Base-by-base conservation (phyloP, 2,797 vertebrate genomes). In the Amblyopsis hoosieri region DNA sequence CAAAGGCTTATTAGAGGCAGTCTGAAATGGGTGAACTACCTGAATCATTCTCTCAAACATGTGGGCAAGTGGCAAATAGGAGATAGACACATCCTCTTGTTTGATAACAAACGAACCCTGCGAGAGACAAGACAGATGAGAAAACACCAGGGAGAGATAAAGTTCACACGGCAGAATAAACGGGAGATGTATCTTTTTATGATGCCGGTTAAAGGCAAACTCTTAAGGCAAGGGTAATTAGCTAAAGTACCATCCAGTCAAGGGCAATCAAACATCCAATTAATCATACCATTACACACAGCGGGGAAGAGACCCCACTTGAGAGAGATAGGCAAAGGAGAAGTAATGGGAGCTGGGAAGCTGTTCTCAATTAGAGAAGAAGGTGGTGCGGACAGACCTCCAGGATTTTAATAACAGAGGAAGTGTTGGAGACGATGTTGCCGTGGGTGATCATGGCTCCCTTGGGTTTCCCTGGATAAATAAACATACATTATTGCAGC, bases 401-500 rank as follows among this genome's bases (percentile, higher is more conserved):
- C 81, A 93, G 88, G 87, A 94, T 93, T 89, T 93, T 94, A 86
- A 93, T 93, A 84, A 93, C 92, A 78, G 92, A 93, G 84, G 93
- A 94, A 69, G 91, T 88, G 84, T 94, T 94, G 81, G 93, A 93
- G 81, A 91, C 89, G 80, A 94, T 94, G 89, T 94, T 94, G 84
- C 93, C 92, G 79, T 94, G 93, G 79, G 93, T 94, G 90, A 94
- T 93, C 93, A 94, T 94, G 85, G 93, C 93, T 91, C 93, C 93
- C 85, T 94, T 94, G 57, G 93, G 93, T 76, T 94, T 94, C 68
- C 91, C 93, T 94, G 78, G 74, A 82, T 87, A 89, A 90, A 91
- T 87, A 90, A 90, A 91, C 88, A 42, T 42, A 78, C 79, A 87
- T 90, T 89, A 91, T 69, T 75, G 84, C 80, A 73, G 74, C 60